phyloP scores from a whole-genome alignment of 2,888 invertebrate genomes.

The Polia nebulosa region DNA sequence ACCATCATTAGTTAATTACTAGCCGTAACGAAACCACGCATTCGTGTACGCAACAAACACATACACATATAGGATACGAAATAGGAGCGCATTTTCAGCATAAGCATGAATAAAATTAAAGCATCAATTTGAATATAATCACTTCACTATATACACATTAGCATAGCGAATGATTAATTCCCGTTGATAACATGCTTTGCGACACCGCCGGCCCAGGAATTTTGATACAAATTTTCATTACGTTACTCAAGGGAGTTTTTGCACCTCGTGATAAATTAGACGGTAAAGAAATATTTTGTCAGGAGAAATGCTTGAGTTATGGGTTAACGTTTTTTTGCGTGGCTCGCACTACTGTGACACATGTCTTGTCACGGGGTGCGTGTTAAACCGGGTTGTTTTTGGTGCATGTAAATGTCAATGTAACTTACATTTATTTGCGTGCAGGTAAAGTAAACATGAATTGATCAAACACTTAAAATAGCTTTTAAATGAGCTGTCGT shows the following conservation, averaged over 20 bases:
- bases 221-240: slow-evolving; percentile 68
- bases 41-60: slow-evolving; percentile 31
- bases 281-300: slow-evolving; percentile 55
- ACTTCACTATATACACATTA: slow-evolving; percentile 79
- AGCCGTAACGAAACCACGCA: slow-evolving; percentile 45
- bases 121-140: slow-evolving; percentile 86
- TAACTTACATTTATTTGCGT: slow-evolving; percentile 12
- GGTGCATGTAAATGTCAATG: slow-evolving; percentile 22
- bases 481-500: background rate
- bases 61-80: slow-evolving; percentile 9
- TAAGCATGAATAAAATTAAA: slow-evolving; percentile 67
- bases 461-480: slow-evolving; percentile 4
- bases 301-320: slow-evolving; percentile 44
- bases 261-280: slow-evolving; percentile 64
- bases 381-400: slow-evolving; percentile 7
- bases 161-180: slow-evolving; percentile 85
- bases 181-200: slow-evolving; percentile 79
- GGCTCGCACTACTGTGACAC: slow-evolving; percentile 30
- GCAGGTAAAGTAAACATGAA: background rate
- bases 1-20: slow-evolving; percentile 57
- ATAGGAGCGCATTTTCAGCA: slow-evolving; percentile 55
- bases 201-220: slow-evolving; percentile 62
- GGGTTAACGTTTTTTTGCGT: slow-evolving; percentile 25
- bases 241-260: slow-evolving; percentile 58
- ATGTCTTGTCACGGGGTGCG: slow-evolving; percentile 15